These are phyloP conservation scores for Epizoanthus rinbou DNA, from an alignment of 92 coral and sea anemone genomes.

Conservation along the genomic window DNA sequence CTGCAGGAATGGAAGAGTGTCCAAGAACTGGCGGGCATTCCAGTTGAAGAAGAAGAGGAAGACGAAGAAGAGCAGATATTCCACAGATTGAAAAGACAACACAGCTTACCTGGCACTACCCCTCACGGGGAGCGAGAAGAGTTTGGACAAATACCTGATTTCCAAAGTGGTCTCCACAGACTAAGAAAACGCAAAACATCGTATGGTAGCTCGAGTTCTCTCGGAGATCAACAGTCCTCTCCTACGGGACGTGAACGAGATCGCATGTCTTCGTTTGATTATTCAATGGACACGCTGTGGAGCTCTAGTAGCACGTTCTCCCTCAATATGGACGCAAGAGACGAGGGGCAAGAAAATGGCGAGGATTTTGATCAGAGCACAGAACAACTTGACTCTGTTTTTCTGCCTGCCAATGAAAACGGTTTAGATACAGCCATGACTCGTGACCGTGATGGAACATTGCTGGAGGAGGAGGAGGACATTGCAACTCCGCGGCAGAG, in stretches of 20 bases:
- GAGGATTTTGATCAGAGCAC: slow-evolving; percentile 3
- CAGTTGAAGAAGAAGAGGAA: slow-evolving; percentile 56
- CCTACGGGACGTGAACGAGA: slow-evolving; percentile 54
- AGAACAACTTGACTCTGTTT: background rate
- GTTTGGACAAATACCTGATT: slow-evolving; percentile 43
- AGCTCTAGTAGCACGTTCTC: slow-evolving; percentile 83
- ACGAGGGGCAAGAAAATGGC: slow-evolving; percentile 51
- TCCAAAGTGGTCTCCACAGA: background rate
- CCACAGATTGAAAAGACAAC: slow-evolving; percentile 51
- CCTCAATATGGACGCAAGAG: slow-evolving; percentile 64
- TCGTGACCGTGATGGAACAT: slow-evolving; percentile 38
- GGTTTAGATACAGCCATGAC: slow-evolving; percentile 25
- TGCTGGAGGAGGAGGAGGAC: slow-evolving; percentile 15
- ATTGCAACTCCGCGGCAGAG: background rate
- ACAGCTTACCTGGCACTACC: slow-evolving; percentile 36
- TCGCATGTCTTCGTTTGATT: slow-evolving; percentile 65
- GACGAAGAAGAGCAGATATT: slow-evolving; percentile 45
- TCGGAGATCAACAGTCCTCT: slow-evolving; percentile 26
- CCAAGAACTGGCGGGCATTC: slow-evolving; percentile 86
- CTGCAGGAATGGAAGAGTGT: slow-evolving; percentile 91
- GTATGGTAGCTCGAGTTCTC: slow-evolving; percentile 22
- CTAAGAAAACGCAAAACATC: slow-evolving; percentile 5
- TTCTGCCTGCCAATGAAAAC: slow-evolving; percentile 17
- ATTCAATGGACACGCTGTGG: slow-evolving; percentile 89
- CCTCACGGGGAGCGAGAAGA: slow-evolving; percentile 50